A percentile compares a stretch with the other conserved stretches of the same genome.
Evolutionary conservation across 2,113 vertebrate species (phyloP).

Genomic region (Porphyrio hochstetteri): DNA sequence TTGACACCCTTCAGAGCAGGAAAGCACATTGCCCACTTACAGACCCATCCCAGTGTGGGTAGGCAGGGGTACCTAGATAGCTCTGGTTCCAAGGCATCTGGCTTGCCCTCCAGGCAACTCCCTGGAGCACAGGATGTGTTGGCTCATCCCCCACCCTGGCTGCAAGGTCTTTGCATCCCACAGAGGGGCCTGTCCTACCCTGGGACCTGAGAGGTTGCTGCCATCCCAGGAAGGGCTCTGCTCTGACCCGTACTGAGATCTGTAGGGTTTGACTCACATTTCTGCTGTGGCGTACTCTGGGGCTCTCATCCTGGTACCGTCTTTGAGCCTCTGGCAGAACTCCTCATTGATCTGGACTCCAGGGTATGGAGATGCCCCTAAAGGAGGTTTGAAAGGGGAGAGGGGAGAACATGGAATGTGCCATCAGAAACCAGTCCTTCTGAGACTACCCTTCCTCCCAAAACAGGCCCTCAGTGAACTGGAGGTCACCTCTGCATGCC

Average conservation of each 20-base stretch:
- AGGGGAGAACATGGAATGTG: not conserved
- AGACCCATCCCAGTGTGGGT: not conserved
- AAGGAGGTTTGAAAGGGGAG: not conserved
- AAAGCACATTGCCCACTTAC: not conserved
- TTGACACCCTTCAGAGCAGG: not conserved
- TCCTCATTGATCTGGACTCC: slow-evolving; percentile 98
- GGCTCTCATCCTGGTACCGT: slow-evolving; percentile 92
- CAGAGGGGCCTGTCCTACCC: not conserved
- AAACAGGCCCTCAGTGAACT: not conserved
- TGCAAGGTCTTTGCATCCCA: not conserved
- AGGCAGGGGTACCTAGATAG: not conserved
- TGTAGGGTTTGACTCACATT: slow-evolving; percentile 80
- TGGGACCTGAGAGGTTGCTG: not conserved
- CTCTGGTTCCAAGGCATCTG: not conserved
- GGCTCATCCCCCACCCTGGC: not conserved
- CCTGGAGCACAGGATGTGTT: not conserved
- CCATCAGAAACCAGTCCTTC: not conserved
- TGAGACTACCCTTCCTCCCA: not conserved
- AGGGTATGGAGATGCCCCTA: slow-evolving; percentile 96
- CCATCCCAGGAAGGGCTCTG: not conserved
- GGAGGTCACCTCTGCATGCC: not conserved
- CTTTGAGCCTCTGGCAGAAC: slow-evolving; percentile 92
- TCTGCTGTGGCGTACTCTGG: slow-evolving; percentile 93
- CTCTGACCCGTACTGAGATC: not conserved
- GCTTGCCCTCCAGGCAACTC: not conserved